Base-by-base conservation (phyloP, 2,113 vertebrate species). In the Apus apus region DNA sequence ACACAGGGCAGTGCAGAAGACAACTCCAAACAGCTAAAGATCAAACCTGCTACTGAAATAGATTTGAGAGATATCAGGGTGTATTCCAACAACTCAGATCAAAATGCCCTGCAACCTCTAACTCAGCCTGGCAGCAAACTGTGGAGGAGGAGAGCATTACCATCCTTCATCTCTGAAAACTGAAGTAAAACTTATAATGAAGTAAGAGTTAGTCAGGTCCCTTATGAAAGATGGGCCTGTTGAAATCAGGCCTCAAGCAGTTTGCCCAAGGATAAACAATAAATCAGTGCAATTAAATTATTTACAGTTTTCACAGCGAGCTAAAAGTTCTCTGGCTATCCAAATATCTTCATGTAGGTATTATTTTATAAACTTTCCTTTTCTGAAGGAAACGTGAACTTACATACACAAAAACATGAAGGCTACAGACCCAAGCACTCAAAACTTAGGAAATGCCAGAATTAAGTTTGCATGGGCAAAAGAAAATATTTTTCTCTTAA, bases 401-500 rank as follows among this genome's bases (percentile, higher is more conserved):
- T 38, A 93, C 43, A 57, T 89, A 93, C 34, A 92, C 62, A 83
- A 78, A 88, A 92, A 45, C 73, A 94, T 72, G 68, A 87, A 81
- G 90, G 86, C 53, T 87, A 71, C 80, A 89, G 76, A 72, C 48
- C 68, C 54, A 68, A 79, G 91, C 91, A 68, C 89, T 95, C 80
- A 64, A 60, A 94, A 57, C 80, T 64, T 80, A 51, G 77, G 85
- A 96, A 95, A 90, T 81, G 89, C 89, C 95, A 95, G 91, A 96
- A 96, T 92, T 77, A 84, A 95, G 91, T 94, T 95, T 96, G 89
- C 91, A 89, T 93, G 96, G 87, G 93, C 76, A 94, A 93, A 94
- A 95, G 92, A 96, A 96, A 94, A 97, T 96, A 95, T 96, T 94
- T 93, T 94, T 86, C 88, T 95, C 91, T 74, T 94, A 74, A 93